Conservation (phyloP, 2,888 invertebrate genomes). For the Caenorhabditis japonica region DNA sequence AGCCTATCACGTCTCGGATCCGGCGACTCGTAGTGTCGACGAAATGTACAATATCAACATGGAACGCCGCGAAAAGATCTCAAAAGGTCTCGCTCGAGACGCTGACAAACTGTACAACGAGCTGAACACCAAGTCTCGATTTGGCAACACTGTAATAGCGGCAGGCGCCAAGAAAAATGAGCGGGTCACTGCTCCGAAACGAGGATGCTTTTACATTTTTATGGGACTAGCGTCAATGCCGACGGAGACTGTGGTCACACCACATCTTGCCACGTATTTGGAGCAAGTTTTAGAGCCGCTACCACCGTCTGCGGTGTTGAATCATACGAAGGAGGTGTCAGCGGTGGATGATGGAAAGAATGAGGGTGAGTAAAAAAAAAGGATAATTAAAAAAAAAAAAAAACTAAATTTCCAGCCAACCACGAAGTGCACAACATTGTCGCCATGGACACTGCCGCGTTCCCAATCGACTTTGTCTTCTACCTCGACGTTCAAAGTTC, state of each 20-base stretch:
- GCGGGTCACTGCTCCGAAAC: slow-evolving; percentile 79
- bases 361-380: slow-evolving; percentile 10
- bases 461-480: slow-evolving; percentile 98
- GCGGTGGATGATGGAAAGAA: slow-evolving; percentile 26
- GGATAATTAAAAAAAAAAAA: background rate
- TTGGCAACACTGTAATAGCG: background rate
- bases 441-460: slow-evolving; percentile 81
- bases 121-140: slow-evolving; percentile 22
- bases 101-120: slow-evolving; percentile 32
- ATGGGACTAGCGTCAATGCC: slow-evolving; percentile 96
- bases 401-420: slow-evolving; percentile 15
- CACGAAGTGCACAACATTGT: slow-evolving; percentile 62
- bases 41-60: slow-evolving; percentile 21
- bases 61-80: slow-evolving; percentile 22
- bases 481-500: slow-evolving; percentile 98
- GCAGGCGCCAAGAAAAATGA: background rate
- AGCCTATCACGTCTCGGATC: slow-evolving; percentile 79
- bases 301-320: slow-evolving; percentile 49
- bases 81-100: slow-evolving; percentile 20
- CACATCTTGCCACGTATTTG: slow-evolving; percentile 90
- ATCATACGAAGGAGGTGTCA: slow-evolving; percentile 27
- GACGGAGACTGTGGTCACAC: slow-evolving; percentile 96
- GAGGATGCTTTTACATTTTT: slow-evolving; percentile 93
- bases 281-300: slow-evolving; percentile 83
- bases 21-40: slow-evolving; percentile 11